Evolutionary conservation across 2,797 vertebrate species (phyloP).

Genomic region (Melanotaenia boesemani): DNA sequence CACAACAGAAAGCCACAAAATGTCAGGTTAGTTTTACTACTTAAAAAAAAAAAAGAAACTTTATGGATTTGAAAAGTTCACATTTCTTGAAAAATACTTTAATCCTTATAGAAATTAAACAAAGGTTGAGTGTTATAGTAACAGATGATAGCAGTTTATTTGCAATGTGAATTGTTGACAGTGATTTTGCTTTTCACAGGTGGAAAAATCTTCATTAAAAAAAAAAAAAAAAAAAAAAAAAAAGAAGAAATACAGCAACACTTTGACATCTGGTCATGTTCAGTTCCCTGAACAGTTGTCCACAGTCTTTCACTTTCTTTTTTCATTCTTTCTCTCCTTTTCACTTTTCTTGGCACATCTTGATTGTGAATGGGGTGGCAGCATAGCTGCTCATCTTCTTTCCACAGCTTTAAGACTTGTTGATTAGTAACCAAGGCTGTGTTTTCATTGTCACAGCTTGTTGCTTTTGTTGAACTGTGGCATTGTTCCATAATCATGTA

Average conservation of each 20-base stretch:
- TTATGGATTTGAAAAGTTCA: conserved; percentile 28
- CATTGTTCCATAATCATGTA: conserved; percentile 56
- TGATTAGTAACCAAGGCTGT: conserved; percentile 76
- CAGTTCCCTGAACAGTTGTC: conserved; percentile 81
- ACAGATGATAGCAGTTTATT: conserved; percentile 21
- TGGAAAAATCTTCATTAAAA: not conserved
- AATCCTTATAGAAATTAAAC: not conserved
- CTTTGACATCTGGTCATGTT: conserved; percentile 81
- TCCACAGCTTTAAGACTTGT: conserved; percentile 79
- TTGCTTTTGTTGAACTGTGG: conserved; percentile 71
- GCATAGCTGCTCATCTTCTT: conserved; percentile 80
- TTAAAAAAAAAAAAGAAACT: conserved; percentile 36
- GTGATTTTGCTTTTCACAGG: conserved; percentile 15
- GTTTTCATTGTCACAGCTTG: conserved; percentile 75
- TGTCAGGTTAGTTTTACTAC: conserved; percentile 52
- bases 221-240: not conserved
- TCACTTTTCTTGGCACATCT: conserved; percentile 81
- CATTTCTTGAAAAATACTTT: conserved; percentile 31
- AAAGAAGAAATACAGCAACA: conserved; percentile 66
- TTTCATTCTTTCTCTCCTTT: conserved; percentile 80
- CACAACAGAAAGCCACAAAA: conserved; percentile 41
- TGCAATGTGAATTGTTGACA: conserved; percentile 21
- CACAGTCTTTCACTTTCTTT: conserved; percentile 81
- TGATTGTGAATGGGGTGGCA: conserved; percentile 77
- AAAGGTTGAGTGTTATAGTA: conserved; percentile 13